Evolutionary conservation across 2,113 vertebrate species (phyloP).

Genomic region (Python bivittatus): DNA sequence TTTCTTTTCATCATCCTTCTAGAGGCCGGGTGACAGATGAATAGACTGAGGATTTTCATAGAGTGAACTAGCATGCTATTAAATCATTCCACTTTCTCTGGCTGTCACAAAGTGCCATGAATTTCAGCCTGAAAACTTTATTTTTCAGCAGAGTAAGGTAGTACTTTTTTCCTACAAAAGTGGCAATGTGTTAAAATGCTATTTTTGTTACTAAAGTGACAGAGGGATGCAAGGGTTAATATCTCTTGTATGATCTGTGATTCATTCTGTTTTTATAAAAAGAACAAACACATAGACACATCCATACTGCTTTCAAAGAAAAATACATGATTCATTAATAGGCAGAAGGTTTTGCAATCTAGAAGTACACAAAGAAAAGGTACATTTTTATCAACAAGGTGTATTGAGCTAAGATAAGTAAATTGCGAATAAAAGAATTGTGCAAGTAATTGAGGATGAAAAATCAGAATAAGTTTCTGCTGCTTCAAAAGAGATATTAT

Average conservation of each 20-base stretch:
- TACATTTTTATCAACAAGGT: neutral
- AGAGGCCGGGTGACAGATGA: constrained; percentile 55
- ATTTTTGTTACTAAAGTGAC: constrained; percentile 42
- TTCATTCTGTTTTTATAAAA: constrained; percentile 22
- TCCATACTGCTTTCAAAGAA: constrained; percentile 15
- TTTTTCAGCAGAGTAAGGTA: neutral
- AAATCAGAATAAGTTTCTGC: neutral
- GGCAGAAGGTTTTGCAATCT: neutral
- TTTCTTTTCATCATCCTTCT: constrained; percentile 58
- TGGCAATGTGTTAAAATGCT: constrained; percentile 52
- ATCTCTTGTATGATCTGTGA: constrained; percentile 19
- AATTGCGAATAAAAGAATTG: neutral
- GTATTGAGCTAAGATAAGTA: neutral
- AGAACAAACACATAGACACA: neutral
- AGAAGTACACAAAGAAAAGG: neutral
- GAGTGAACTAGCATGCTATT: constrained; percentile 64
- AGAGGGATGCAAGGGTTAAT: constrained; percentile 1
- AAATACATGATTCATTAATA: neutral
- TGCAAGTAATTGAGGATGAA: neutral
- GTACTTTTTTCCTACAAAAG: constrained; percentile 5
- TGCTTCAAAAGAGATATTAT: neutral
- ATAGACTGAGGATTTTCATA: constrained; percentile 59
- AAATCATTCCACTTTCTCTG: constrained; percentile 58
- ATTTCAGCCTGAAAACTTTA: constrained; percentile 38
- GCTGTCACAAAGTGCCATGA: constrained; percentile 52